These are phyloP conservation scores for Hemibagrus guttatus DNA, from an alignment of 2,797 vertebrate genomes.

Conservation along the genomic window DNA sequence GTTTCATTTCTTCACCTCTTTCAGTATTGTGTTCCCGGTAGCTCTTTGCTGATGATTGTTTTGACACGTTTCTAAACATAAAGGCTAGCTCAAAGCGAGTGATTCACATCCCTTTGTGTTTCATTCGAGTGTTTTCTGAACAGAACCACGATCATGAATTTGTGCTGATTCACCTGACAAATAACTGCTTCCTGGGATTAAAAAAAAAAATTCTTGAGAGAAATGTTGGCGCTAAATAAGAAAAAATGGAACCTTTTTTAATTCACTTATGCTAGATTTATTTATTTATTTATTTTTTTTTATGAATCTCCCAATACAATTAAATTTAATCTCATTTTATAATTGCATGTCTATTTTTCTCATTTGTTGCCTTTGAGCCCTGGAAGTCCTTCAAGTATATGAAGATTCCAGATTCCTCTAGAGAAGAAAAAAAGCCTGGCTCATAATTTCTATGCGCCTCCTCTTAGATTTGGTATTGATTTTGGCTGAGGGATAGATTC, in stretches of 20 bases:
- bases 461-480: conserved; percentile 31
- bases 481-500: conserved; percentile 33
- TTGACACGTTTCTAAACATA: conserved; percentile 20
- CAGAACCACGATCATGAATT: neutral
- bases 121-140: neutral
- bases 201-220: neutral
- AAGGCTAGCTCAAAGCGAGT: neutral
- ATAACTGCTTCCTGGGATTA: no score
- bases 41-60: conserved; percentile 18
- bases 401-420: conserved; percentile 13
- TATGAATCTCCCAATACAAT: neutral
- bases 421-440: neutral
- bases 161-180: neutral
- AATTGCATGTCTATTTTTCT: conserved; percentile 21
- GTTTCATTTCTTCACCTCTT: neutral
- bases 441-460: conserved; percentile 18
- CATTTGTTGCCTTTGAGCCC: neutral
- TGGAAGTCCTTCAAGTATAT: neutral
- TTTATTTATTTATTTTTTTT: no score
- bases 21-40: neutral
- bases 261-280: neutral
- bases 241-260: neutral
- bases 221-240: neutral
- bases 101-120: neutral
- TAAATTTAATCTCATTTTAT: conserved; percentile 25